Percentiles rank a stretch among this genome's conserved stretches.
Conservation (phyloP, 2,888 invertebrate genomes). For the Heliconius erato region DNA sequence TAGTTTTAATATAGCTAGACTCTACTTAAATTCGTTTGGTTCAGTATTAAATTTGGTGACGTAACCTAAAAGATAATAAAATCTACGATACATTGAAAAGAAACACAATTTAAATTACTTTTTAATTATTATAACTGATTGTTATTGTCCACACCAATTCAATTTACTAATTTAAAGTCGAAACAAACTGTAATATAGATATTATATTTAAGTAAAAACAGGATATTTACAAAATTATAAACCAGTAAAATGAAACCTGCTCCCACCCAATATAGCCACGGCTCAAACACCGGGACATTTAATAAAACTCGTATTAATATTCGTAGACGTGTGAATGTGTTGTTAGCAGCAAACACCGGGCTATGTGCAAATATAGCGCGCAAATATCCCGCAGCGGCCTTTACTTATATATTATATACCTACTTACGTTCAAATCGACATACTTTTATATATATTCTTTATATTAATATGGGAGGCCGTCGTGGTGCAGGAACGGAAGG, state of each 20-base stretch:
- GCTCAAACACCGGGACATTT: constrained; percentile 40
- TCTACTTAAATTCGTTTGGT: neutral
- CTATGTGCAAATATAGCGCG: constrained; percentile 38
- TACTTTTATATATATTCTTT: neutral
- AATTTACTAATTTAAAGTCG: no score
- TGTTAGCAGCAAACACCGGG: constrained; percentile 53
- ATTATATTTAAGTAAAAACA: no score
- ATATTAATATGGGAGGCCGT: neutral
- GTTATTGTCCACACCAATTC: neutral
- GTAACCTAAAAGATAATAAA: neutral
- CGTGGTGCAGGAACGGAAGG: no score
- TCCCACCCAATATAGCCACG: neutral
- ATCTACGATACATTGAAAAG: neutral
- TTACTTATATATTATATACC: neutral
- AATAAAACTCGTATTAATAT: constrained; percentile 52
- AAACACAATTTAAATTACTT: neutral
- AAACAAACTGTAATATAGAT: no score
- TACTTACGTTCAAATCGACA: neutral
- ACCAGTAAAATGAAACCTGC: neutral
- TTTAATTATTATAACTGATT: neutral
- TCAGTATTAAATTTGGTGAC: neutral
- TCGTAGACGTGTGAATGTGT: constrained; percentile 52
- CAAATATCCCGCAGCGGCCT: constrained; percentile 44
- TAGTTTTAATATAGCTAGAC: neutral
- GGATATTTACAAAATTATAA: neutral